These are phyloP conservation scores for Eurosta solidaginis DNA, from an alignment of 1,140 invertebrate species.

Conservation along the genomic window DNA sequence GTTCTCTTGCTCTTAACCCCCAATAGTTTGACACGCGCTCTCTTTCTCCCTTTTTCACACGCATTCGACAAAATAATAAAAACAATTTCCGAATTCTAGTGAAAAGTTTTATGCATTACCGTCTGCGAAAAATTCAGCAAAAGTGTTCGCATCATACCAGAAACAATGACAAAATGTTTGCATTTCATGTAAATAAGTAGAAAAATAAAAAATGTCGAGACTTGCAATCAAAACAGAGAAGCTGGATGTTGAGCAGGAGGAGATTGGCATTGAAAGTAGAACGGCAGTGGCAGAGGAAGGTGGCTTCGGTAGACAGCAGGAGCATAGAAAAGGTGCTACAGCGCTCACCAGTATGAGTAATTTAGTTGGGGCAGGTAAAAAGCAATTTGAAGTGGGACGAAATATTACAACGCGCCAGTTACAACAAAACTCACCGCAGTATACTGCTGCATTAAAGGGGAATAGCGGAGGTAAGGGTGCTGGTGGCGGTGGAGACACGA, in stretches of 20 bases:
- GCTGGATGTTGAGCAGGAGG: constrained; percentile 19
- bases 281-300: neutral
- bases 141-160: neutral
- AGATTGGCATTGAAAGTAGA: constrained; percentile 26
- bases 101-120: constrained; percentile 28
- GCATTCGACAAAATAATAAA: constrained; percentile 31
- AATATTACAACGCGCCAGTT: neutral
- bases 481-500: neutral
- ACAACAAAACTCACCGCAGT: neutral
- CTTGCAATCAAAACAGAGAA: constrained; percentile 25
- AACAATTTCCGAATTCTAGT: constrained; percentile 28
- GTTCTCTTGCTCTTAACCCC: constrained; percentile 21
- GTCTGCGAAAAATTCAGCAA: constrained; percentile 13
- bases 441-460: neutral
- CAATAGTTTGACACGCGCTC: constrained; percentile 10
- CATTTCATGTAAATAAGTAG: neutral
- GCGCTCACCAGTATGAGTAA: neutral
- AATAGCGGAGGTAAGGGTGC: neutral
- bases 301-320: neutral
- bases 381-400: neutral
- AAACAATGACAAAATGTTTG: constrained; percentile 18
- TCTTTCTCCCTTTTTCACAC: constrained; percentile 16
- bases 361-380: neutral
- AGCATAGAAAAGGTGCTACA: neutral
- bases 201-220: constrained; percentile 1